These are phyloP conservation scores for Tychaedon coryphoeus DNA, from an alignment of 2,113 vertebrate genomes.

Conservation along the genomic window DNA sequence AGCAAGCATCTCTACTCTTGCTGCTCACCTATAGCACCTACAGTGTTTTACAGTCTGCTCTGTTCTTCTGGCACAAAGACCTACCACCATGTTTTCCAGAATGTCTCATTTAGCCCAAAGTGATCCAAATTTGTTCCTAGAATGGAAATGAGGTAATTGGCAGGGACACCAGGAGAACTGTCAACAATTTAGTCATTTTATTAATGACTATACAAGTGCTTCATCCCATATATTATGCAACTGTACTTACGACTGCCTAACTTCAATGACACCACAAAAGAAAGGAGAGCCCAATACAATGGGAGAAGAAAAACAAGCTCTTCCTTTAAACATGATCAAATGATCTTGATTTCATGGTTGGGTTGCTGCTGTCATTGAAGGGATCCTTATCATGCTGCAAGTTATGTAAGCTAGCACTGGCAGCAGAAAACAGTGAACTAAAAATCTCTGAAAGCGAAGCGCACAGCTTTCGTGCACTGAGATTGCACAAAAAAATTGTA, in stretches of 20 bases:
- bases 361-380: slow-evolving; percentile 22
- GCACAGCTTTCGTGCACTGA: not conserved
- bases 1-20: not conserved
- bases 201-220: not conserved
- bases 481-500: not conserved
- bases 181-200: not conserved
- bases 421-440: not conserved
- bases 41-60: not conserved
- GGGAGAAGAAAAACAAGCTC: not conserved
- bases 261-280: not conserved
- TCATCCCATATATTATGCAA: not conserved
- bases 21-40: not conserved
- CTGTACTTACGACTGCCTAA: not conserved
- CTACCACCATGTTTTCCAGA: not conserved
- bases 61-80: not conserved
- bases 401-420: not conserved
- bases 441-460: not conserved
- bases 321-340: slow-evolving; percentile 20
- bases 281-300: not conserved
- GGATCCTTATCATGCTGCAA: slow-evolving; percentile 14
- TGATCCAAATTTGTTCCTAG: not conserved
- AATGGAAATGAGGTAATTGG: not conserved
- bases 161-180: not conserved
- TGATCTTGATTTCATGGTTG: slow-evolving; percentile 27
- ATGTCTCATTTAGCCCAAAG: not conserved